phyloP scores from a whole-genome alignment of 2,113 vertebrate species.

The Hyperopisus bebe region DNA sequence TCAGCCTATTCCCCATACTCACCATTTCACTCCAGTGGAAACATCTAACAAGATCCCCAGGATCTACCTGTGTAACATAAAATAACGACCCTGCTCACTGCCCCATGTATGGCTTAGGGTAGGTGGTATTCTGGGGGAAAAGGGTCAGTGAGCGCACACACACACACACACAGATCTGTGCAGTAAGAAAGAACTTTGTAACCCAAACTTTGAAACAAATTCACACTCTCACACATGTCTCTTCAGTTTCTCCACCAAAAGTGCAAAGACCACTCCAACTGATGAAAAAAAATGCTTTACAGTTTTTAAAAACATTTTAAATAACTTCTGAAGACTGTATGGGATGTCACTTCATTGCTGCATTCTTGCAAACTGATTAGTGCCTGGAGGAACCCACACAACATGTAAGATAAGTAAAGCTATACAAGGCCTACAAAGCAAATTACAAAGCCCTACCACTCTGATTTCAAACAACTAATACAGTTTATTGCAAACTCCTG shows the following conservation, averaged over 20 bases:
- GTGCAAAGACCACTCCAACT: background rate
- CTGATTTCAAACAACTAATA: background rate
- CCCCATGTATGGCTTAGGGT: background rate
- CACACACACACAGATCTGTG: conserved; percentile 1
- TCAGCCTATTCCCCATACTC: conserved; percentile 18
- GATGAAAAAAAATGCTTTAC: background rate
- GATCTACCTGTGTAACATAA: background rate
- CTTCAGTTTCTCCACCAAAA: background rate
- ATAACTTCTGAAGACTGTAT: background rate
- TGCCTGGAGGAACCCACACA: background rate
- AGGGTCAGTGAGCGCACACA: background rate
- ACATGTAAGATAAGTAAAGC: background rate
- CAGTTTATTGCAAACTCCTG: background rate
- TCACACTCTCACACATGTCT: too few species aligned
- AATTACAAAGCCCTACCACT: background rate
- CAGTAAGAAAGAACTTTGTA: background rate
- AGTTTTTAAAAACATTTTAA: background rate
- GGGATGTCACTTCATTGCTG: background rate
- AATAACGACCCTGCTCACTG: background rate
- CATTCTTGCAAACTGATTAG: background rate
- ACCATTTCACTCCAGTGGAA: background rate
- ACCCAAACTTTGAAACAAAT: background rate
- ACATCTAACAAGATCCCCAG: conserved; percentile 22
- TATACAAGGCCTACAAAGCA: background rate
- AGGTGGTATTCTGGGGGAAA: background rate